Evolutionary conservation across 2,888 invertebrate genomes (phyloP).

Genomic region (Rhorus exstirpatorius): DNA sequence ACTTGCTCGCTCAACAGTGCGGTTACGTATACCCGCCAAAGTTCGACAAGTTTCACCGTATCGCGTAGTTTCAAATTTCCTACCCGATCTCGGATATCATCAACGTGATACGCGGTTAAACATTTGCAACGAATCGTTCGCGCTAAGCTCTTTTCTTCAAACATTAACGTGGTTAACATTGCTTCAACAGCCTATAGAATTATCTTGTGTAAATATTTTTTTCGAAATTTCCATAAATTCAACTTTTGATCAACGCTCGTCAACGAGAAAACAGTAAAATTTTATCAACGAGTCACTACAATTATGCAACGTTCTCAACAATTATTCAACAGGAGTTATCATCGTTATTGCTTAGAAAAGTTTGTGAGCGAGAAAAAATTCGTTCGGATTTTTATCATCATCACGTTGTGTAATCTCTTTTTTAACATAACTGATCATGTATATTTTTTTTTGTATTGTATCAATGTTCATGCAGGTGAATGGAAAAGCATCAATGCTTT

Average conservation of each 20-base stretch:
- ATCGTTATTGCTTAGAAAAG: conserved; percentile 7
- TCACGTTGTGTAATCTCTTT: conserved; percentile 2
- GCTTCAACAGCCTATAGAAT: conserved; percentile 3
- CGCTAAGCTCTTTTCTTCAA: background rate
- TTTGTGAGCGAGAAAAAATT: conserved; percentile 16
- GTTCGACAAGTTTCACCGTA: background rate
- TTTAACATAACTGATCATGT: conserved; percentile 6
- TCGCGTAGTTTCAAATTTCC: background rate
- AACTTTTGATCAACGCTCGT: conserved; percentile 38
- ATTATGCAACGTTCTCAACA: conserved; percentile 57
- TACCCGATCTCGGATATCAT: background rate
- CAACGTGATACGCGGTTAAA: background rate
- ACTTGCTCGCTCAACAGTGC: background rate
- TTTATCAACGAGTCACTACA: conserved; percentile 34
- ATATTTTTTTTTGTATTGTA: background rate
- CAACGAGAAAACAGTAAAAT: conserved; percentile 50
- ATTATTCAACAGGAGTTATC: conserved; percentile 52
- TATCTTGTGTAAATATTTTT: background rate
- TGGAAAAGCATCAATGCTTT: conserved; percentile 3
- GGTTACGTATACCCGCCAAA: background rate
- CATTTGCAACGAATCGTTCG: background rate
- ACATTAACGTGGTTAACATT: conserved; percentile 12
- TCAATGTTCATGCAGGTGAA: background rate
- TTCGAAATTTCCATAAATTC: background rate
- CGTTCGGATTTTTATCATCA: conserved; percentile 12